Evolutionary conservation across 2,797 vertebrate species (phyloP), one percentile per base, ranked within the genome.

Genomic region (Tenualosa ilisha): DNA sequence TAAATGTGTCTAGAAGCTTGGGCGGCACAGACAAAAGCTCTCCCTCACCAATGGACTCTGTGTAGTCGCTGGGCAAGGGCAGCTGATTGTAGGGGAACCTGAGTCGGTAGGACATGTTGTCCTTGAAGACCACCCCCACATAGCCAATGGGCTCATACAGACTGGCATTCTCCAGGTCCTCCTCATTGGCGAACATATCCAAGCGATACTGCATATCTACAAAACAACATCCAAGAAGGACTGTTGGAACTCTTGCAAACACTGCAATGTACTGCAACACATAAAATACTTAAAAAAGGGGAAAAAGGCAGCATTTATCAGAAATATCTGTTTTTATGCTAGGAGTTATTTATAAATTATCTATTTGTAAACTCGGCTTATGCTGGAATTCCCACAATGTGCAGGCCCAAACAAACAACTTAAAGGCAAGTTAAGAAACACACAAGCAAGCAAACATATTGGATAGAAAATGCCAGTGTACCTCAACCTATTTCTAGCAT

Each of bases 81-180:
- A 96, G 92, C 85, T 94, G 91, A 88, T 86, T 92, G 90, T 96
- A 93, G 0, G 95, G 96, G 91, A 97, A 99, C 17, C 97, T 94
- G 1, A 99, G 96, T 83, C 95, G 93, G 87, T 99, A 99, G 6
- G 97, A 97, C 86, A 95, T 95, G 85, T 87, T 91, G 86, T 97
- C 97, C 85, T 92, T 92, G 92, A 99, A 99, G 84, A 97, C 96
- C 7, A 99, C 94, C 0, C 98, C 98, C 0, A 97, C 95, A 0
- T 97, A 98, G 84, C 87, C 93, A 0, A 91, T 93, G 0, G 94
- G 89, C 40, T 96, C 96, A 1, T 95, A 95, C 13, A 95, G 89
- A 87, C 97, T 97, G 84, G 97, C 96, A 56, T 96, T 94, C 83
- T 97, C 93, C 92, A 99, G 91, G 81, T 97, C 96, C 84, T 96